Percentiles rank a stretch among this genome's conserved stretches.
Evolutionary conservation across 2,113 vertebrate species (phyloP).

Genomic region (Panthera leo): DNA sequence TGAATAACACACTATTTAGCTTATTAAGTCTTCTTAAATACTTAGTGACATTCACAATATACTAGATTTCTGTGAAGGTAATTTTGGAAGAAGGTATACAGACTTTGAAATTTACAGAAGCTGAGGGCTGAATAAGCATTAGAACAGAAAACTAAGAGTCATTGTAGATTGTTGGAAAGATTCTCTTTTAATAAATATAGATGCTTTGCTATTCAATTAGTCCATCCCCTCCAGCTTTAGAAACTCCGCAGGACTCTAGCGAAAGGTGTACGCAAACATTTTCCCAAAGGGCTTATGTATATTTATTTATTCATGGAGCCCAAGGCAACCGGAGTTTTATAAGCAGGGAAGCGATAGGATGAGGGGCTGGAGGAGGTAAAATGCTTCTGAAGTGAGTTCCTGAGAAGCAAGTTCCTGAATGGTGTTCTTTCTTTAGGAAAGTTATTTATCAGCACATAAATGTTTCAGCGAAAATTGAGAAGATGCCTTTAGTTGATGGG

Average conservation of each 20-base stretch:
- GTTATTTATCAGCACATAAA: background rate
- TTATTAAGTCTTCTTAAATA: constrained; percentile 14
- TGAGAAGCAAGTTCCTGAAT: background rate
- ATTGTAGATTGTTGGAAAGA: constrained; percentile 18
- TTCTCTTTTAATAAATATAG: constrained; percentile 31
- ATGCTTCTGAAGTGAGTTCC: constrained; percentile 18
- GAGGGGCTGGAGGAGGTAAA: background rate
- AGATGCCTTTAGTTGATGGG: background rate
- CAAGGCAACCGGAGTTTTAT: constrained; percentile 51
- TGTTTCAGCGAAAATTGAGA: background rate
- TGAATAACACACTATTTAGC: background rate
- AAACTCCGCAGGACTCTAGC: constrained; percentile 56
- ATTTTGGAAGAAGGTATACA: constrained; percentile 9
- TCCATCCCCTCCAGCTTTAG: constrained; percentile 55
- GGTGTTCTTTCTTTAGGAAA: background rate
- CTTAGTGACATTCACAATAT: background rate
- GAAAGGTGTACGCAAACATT: constrained; percentile 58
- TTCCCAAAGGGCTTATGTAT: constrained; percentile 53
- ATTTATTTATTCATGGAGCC: constrained; percentile 63
- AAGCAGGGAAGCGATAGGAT: constrained; percentile 18
- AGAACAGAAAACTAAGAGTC: background rate
- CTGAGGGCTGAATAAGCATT: background rate
- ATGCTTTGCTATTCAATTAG: constrained; percentile 67
- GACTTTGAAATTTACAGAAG: constrained; percentile 1
- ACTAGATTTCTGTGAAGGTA: background rate